Percentiles rank a stretch among this genome's conserved stretches.
Conservation (phyloP, 2,888 invertebrate genomes). For the Mystacides longicornis region DNA sequence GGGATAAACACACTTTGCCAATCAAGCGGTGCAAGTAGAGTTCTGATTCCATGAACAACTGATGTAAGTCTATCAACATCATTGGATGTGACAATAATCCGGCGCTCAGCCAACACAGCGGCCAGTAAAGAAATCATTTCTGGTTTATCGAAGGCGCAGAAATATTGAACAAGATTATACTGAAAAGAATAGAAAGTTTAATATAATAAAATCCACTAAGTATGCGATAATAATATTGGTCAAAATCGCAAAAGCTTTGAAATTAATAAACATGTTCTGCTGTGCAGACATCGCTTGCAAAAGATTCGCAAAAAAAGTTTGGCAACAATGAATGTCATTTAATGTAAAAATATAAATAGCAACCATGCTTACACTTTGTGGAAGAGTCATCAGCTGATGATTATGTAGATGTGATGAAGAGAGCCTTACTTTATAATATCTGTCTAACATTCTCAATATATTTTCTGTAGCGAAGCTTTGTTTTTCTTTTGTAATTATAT, state of each 20-base stretch:
- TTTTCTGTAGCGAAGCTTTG: not conserved
- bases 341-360: too few species aligned
- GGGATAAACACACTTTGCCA: conserved; percentile 3
- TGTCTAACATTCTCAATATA: not conserved
- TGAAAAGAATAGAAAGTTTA: not conserved
- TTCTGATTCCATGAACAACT: not conserved
- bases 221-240: too few species aligned
- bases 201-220: not conserved
- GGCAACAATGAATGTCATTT: too few species aligned
- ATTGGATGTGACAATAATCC: conserved; percentile 1
- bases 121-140: conserved; percentile 1
- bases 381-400: not conserved
- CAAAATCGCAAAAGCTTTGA: too few species aligned
- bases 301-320: too few species aligned
- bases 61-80: not conserved
- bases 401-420: not conserved
- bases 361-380: conserved; percentile 1
- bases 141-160: not conserved
- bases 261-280: too few species aligned
- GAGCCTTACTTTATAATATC: not conserved
- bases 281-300: too few species aligned
- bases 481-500: not conserved
- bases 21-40: not conserved
- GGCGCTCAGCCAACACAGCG: not conserved
- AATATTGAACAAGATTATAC: not conserved